phyloP scores from a whole-genome alignment of 1,140 invertebrate species.

The Mya arenaria region DNA sequence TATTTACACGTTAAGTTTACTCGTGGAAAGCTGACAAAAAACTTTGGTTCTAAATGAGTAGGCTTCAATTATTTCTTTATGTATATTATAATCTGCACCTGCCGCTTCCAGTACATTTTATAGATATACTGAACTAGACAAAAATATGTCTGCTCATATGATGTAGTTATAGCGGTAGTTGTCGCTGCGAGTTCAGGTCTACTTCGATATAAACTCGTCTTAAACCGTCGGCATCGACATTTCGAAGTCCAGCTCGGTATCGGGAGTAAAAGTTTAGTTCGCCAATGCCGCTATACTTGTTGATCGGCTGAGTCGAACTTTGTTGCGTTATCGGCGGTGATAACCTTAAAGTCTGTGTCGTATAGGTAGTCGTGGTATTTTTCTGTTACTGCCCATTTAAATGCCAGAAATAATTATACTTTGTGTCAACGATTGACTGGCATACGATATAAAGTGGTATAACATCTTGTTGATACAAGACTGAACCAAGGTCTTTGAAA shows the following conservation, averaged over 20 bases:
- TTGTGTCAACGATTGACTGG: not conserved
- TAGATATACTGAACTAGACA: no score
- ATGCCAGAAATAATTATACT: not conserved
- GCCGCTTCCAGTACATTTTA: no score
- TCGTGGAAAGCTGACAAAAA: no score
- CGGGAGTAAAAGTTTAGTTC: not conserved
- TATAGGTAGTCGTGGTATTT: slow-evolving; percentile 15
- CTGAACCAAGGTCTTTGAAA: not conserved
- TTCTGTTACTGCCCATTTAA: slow-evolving; percentile 10
- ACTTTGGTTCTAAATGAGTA: no score
- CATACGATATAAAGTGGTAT: not conserved
- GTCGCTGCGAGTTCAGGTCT: no score
- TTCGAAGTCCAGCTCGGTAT: not conserved
- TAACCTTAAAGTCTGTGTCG: not conserved
- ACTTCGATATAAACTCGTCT: not conserved
- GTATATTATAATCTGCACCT: no score
- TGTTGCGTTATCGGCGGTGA: slow-evolving; percentile 3
- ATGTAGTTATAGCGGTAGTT: no score
- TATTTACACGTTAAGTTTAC: no score
- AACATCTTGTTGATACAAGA: not conserved
- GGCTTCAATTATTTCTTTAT: no score
- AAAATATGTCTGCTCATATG: no score
- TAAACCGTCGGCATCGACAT: slow-evolving; percentile 2
- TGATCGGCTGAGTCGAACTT: not conserved
- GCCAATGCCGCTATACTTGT: not conserved